Conservation (phyloP, 2,797 vertebrate genomes). For the Gymnoscopelus microlampas region DNA sequence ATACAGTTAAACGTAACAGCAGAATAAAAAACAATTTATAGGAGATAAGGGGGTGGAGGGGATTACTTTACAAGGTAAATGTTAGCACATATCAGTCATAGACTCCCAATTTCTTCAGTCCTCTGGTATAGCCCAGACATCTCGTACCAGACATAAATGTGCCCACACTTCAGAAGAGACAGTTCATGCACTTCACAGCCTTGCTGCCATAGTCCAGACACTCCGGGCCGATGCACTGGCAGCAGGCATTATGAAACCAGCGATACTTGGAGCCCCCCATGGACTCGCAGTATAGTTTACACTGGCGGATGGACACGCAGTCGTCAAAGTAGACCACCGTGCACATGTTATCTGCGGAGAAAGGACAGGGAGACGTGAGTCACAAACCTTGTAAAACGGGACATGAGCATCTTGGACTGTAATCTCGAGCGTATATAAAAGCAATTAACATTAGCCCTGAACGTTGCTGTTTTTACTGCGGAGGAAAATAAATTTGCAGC, state of each 20-base stretch:
- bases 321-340: conserved; percentile 99
- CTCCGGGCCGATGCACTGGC: conserved; percentile 96
- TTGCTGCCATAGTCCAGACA: conserved; percentile 98
- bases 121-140: conserved; percentile 59
- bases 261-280: conserved; percentile 99
- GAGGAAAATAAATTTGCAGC: conserved; percentile 42
- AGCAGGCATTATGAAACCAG: conserved; percentile 99
- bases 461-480: conserved; percentile 45
- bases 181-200: conserved; percentile 96
- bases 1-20: conserved; percentile 77
- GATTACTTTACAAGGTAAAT: conserved; percentile 74
- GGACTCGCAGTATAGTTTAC: conserved; percentile 96
- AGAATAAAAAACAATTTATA: conserved; percentile 75
- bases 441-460: conserved; percentile 47
- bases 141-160: conserved; percentile 56
- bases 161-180: conserved; percentile 88
- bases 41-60: conserved; percentile 34
- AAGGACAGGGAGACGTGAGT: conserved; percentile 38
- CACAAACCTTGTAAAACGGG: conserved; percentile 29
- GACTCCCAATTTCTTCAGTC: conserved; percentile 66
- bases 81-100: conserved; percentile 63
- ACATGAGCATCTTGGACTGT: too few species aligned
- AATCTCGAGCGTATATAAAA: conserved; percentile 9
- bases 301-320: conserved; percentile 98
- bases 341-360: conserved; percentile 90